Evolutionary conservation across 2,888 invertebrate genomes (phyloP).

Genomic region (Sisyra nigra): DNA sequence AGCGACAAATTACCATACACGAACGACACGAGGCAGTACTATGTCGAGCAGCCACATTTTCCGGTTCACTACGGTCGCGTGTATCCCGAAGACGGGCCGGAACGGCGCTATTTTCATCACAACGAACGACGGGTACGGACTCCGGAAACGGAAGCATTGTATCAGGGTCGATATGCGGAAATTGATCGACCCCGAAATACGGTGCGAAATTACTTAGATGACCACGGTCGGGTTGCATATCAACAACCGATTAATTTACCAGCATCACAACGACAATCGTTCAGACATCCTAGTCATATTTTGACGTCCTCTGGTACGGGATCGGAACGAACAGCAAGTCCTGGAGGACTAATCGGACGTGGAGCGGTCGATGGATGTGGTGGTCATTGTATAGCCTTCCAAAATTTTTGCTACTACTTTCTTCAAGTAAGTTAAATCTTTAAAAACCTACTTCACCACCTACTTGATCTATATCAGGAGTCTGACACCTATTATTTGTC

Average conservation of each 20-base stretch:
- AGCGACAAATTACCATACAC: background rate
- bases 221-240: background rate
- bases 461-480: no score
- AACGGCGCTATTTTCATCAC: constrained; percentile 2
- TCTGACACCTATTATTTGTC: no score
- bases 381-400: constrained; percentile 51
- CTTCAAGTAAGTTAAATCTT: constrained; percentile 33
- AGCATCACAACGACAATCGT: background rate
- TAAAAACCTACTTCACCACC: no score
- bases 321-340: constrained; percentile 23
- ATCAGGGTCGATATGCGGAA: background rate
- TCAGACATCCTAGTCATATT: background rate
- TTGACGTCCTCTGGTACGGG: constrained; percentile 6
- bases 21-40: background rate
- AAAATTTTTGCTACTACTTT: constrained; percentile 55
- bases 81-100: constrained; percentile 6
- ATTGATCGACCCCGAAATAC: background rate
- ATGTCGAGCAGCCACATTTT: background rate
- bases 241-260: background rate
- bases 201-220: background rate
- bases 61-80: background rate
- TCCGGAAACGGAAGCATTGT: constrained; percentile 2
- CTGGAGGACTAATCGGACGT: constrained; percentile 27
- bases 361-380: constrained; percentile 48
- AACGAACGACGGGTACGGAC: background rate